These are phyloP conservation scores for Drosophila paracracens DNA, from an alignment of 2,888 invertebrate genomes.

Conservation along the genomic window DNA sequence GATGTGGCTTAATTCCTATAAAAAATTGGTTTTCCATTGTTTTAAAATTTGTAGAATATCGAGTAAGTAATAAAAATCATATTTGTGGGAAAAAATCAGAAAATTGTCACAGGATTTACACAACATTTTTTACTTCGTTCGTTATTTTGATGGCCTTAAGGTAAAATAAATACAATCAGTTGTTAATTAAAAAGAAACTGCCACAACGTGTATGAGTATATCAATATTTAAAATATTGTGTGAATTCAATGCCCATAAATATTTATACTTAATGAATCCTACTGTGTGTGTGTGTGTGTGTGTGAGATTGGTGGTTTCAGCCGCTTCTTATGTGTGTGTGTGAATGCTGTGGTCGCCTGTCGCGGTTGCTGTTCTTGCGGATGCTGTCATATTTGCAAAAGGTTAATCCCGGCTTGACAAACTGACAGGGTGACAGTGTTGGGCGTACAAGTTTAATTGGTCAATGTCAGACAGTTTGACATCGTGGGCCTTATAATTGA, in stretches of 20 bases:
- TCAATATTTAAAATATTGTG: slow-evolving; percentile 24
- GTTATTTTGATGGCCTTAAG: not conserved
- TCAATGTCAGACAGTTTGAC: slow-evolving; percentile 68
- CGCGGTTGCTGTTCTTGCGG: slow-evolving; percentile 48
- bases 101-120: not conserved
- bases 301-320: not conserved
- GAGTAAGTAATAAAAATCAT: not conserved
- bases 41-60: not conserved
- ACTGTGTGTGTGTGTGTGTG: not conserved
- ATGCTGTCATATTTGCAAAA: slow-evolving; percentile 58
- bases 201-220: slow-evolving; percentile 9
- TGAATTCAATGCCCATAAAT: slow-evolving; percentile 45
- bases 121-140: not conserved
- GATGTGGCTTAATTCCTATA: not conserved
- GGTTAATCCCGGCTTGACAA: slow-evolving; percentile 70
- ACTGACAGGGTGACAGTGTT: slow-evolving; percentile 39
- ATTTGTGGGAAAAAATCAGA: not conserved
- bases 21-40: not conserved
- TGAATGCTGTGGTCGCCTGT: slow-evolving; percentile 46
- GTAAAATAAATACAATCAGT: slow-evolving; percentile 14
- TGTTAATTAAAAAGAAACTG: slow-evolving; percentile 29
- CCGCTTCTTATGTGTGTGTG: slow-evolving; percentile 16
- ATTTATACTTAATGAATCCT: slow-evolving; percentile 39
- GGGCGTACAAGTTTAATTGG: slow-evolving; percentile 63
- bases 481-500: slow-evolving; percentile 51